phyloP scores from a whole-genome alignment of 2,888 invertebrate genomes.

The Pteria penguin region DNA sequence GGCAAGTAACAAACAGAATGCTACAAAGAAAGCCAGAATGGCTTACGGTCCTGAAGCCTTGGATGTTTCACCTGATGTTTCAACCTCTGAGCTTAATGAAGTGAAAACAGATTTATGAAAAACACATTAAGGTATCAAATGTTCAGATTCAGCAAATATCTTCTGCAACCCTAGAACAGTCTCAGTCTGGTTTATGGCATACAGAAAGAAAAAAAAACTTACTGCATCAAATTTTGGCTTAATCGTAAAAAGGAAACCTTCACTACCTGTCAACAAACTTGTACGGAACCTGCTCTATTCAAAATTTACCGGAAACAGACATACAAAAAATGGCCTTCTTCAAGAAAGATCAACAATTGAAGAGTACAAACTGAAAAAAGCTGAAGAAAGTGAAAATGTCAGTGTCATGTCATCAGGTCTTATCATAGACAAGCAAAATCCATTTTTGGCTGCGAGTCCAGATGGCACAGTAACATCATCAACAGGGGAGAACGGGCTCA shows the following conservation, averaged over 20 bases:
- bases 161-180: background rate
- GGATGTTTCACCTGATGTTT: background rate
- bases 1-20: background rate
- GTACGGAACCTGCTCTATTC: background rate
- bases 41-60: background rate
- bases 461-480: background rate
- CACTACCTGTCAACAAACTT: background rate
- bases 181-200: background rate
- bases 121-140: background rate
- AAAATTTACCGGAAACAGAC: background rate
- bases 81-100: background rate
- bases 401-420: background rate
- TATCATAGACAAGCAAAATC: background rate
- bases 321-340: slow-evolving; percentile 3
- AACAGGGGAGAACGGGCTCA: background rate
- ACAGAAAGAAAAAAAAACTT: slow-evolving; percentile 13
- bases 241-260: background rate
- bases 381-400: background rate
- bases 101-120: background rate
- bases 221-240: background rate
- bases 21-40: background rate
- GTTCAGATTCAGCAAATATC: background rate
- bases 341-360: slow-evolving; percentile 2
- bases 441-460: slow-evolving; percentile 2
- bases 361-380: slow-evolving; percentile 11